Base-by-base conservation (phyloP, 2,888 invertebrate genomes). In the Plebejus argus region DNA sequence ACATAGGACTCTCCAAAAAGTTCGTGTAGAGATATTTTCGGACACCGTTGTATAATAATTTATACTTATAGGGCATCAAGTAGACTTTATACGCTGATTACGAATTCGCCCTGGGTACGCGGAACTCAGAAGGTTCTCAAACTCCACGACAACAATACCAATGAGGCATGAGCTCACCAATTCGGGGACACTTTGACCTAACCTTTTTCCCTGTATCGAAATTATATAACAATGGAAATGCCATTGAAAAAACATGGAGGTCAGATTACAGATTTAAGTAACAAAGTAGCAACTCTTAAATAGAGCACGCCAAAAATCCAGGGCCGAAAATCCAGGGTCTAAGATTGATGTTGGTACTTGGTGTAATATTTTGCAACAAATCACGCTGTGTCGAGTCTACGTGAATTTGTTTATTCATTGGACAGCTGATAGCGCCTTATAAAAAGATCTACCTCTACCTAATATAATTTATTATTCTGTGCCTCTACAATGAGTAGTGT, bases 101-200 rank as follows among this genome's bases (percentile, higher is more conserved):
- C 61, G 1, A 66, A 66, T 66, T 66, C 66, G 4, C 12, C 66
- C 15, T 15, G 7, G 1, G 66, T 66, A 33, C 66, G 66, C 66
- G 66, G 66, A 66, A 28, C 61, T 61, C 61, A 23, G 61, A 61
- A 61, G 66, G 28, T 20, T 20, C 23, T 18, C 2, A 66, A 66
- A 28, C 28, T 28, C 4, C 6, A 28, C 6, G 66, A 66, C 4
- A 61, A 18, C 66, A 66, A 66, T 66, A 66, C 28, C 28, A 7
- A 6, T 33, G 66, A 58, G n/a, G 3, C 20, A 58, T 20, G 20
- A 28, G 28, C 66, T 66, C 15, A 66, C 15, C 1, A 18, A 33
- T 66, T 66, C 66, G 66, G 66, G 66, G 66, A 15, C 66, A 66
- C 28, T 66, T 58, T 33, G 66, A 66, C 28, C 66, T 66, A 28